Conservation (phyloP, 2,797 vertebrate species). For the Eptatretus atami region DNA sequence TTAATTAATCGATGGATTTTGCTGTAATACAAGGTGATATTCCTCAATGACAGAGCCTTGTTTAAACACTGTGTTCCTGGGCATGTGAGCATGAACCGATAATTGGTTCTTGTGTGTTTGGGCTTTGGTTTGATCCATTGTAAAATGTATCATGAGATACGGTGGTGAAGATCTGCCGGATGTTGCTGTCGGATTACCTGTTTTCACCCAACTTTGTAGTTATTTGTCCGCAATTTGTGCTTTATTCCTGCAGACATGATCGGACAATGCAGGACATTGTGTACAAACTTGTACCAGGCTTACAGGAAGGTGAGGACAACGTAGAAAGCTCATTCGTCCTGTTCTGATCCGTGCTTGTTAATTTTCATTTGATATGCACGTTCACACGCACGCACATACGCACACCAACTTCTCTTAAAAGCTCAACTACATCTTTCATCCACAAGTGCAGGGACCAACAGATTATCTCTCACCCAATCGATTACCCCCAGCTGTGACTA, state of each 20-base stretch:
- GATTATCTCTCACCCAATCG: too few species aligned
- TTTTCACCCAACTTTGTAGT: not conserved
- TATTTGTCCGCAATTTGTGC: conserved; percentile 5
- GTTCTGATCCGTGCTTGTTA: too few species aligned
- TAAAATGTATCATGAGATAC: not conserved
- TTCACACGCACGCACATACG: too few species aligned
- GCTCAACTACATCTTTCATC: too few species aligned
- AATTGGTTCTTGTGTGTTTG: not conserved
- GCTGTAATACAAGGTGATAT: too few species aligned
- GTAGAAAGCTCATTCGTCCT: not conserved
- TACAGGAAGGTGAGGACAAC: conserved; percentile 59
- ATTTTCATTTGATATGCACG: too few species aligned
- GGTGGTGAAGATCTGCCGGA: not conserved
- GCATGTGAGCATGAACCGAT: not conserved
- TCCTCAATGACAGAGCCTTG: too few species aligned
- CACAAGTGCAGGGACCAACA: too few species aligned
- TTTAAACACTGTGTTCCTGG: too few species aligned
- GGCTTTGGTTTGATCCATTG: not conserved
- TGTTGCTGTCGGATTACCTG: not conserved
- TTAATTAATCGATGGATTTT: too few species aligned
- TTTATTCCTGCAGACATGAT: conserved; percentile 39
- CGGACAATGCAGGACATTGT: conserved; percentile 99
- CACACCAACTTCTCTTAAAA: too few species aligned
- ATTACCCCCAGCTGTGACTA: too few species aligned
- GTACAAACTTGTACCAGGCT: conserved; percentile 87